Base-by-base conservation (phyloP, 2,113 vertebrate genomes). In the Anolis sagrei region DNA sequence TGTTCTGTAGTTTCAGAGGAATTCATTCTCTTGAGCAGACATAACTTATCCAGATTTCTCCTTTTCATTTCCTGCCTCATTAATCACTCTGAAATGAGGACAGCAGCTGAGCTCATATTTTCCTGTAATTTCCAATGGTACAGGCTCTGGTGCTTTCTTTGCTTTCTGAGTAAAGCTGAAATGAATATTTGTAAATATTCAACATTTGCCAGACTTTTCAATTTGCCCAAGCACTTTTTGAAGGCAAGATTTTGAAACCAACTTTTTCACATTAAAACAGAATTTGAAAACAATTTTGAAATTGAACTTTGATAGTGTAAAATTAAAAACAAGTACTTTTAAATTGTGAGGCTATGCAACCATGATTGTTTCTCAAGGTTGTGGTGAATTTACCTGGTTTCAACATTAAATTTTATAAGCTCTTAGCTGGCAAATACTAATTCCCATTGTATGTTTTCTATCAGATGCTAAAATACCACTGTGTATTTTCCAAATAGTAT, bases 51-150 rank as follows among this genome's bases (percentile, higher is more conserved):
- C 89, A 91, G 88, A 95, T 94, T 94, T 94, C 93, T 91, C 39
- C 80, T 93, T 95, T 95, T 95, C 89, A 93, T 94, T 96, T 95
- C 90, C 84, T 95, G 94, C 51, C 87, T 89, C 89, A 94, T 93
- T 91, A 95, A 96, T 96, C 93, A 95, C 87, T 72, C 83, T 87
- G 75, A 90, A 93, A 83, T 51, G 2, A 10, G 87, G 90, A 93
- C 91, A 94, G 61, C 61, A 82, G 70, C 83, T 87, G 13, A 90
- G 87, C 88, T 89, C 79, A 80, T 89, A 90, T 92, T 93, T 93
- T 70, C 86, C 76, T 79, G 90, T 16, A 82, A 29, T 0, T 5
- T 36, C 3, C 18, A 68, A 18, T 61, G 18, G 11, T 81, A 89
- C 54, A 93, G 79, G 76, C 48, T 81, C 76, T 44, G 34, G 68